phyloP scores from a whole-genome alignment of 2,113 vertebrate genomes.

The Daubentonia madagascariensis region DNA sequence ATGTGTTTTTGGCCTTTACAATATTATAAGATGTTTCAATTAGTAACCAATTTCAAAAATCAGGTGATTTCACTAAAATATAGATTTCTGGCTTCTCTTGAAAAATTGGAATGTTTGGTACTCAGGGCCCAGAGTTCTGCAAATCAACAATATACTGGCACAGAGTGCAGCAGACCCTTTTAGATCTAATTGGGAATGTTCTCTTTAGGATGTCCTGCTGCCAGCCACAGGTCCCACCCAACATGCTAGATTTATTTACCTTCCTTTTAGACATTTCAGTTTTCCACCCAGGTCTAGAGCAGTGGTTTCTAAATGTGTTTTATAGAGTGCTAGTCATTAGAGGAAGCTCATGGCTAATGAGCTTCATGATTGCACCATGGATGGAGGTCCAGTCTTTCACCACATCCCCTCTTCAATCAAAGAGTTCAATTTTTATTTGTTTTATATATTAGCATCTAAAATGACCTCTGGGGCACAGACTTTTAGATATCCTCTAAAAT shows the following conservation, averaged over 20 bases:
- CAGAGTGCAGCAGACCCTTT: background rate
- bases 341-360: background rate
- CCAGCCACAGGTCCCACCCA: background rate
- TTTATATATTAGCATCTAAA: slow-evolving; percentile 27
- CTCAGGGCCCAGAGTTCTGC: background rate
- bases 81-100: background rate
- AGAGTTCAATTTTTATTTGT: background rate
- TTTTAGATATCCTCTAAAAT: background rate
- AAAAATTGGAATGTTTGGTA: background rate
- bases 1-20: background rate
- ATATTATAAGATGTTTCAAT: background rate
- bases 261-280: background rate
- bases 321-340: background rate
- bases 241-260: no score
- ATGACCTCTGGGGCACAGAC: background rate
- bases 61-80: background rate
- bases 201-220: background rate
- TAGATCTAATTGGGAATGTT: background rate
- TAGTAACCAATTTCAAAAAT: background rate
- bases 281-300: background rate
- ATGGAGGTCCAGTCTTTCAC: background rate
- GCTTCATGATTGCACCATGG: background rate
- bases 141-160: background rate
- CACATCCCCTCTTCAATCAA: background rate
- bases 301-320: background rate